Evolutionary conservation across 2,113 vertebrate species (phyloP).

Genomic region (Calidris pygmaea): DNA sequence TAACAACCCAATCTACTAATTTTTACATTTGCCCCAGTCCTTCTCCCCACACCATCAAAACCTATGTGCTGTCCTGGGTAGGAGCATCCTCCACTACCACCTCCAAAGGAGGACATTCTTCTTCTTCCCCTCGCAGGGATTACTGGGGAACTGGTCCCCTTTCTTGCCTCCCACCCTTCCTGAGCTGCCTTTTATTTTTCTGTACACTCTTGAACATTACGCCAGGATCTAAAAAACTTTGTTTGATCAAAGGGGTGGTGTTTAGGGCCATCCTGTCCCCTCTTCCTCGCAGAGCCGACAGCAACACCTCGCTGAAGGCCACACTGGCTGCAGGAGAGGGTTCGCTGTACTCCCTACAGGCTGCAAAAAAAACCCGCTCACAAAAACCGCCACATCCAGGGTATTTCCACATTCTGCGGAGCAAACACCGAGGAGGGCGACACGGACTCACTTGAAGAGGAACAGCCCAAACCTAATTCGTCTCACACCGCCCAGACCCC

Average conservation of each 20-base stretch:
- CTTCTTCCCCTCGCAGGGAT: not conserved
- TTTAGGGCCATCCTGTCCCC: accelerated
- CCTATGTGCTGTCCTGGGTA: accelerated
- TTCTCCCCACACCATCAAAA: not conserved
- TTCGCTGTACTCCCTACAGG: accelerated
- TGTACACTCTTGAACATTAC: accelerated
- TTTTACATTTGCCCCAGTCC: not conserved
- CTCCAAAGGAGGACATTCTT: not conserved
- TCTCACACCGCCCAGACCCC: accelerated
- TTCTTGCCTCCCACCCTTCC: not conserved
- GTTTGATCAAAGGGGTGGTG: accelerated
- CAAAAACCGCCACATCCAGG: no score
- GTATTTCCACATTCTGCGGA: not conserved
- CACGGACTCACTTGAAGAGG: not conserved
- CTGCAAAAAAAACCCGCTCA: accelerated
- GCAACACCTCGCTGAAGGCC: not conserved
- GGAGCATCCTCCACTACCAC: no score
- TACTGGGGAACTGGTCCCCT: accelerated
- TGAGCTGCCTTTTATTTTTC: not conserved
- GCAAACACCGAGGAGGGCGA: no score
- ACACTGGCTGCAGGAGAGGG: accelerated
- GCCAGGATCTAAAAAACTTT: not conserved
- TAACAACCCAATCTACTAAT: accelerated
- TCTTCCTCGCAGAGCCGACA: not conserved
- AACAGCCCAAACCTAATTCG: accelerated